Conservation (phyloP, 2,888 invertebrate species). For the Lamellibrachia satsuma region DNA sequence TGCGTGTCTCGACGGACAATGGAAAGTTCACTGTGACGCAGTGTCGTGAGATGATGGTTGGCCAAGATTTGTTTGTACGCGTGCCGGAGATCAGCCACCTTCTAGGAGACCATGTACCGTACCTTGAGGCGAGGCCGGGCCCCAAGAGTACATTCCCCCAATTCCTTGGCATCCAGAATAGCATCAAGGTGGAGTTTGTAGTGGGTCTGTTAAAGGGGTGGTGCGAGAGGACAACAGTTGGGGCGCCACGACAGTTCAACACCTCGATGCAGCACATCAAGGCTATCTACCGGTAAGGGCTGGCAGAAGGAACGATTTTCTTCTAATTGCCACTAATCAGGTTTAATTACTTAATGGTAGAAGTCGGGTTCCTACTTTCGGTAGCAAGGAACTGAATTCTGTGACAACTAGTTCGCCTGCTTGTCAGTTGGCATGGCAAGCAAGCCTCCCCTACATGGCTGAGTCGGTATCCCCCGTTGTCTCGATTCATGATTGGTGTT, state of each 20-base stretch:
- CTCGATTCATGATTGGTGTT: too few relatives aligned
- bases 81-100: slow-evolving; percentile 42
- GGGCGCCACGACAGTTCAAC: slow-evolving; percentile 41
- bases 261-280: slow-evolving; percentile 53
- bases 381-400: too few relatives aligned
- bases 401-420: too few relatives aligned
- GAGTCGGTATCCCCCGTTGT: too few relatives aligned
- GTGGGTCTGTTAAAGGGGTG: slow-evolving; percentile 49
- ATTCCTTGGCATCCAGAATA: slow-evolving; percentile 49
- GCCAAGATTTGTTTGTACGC: slow-evolving; percentile 7
- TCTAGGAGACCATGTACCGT: slow-evolving; percentile 53
- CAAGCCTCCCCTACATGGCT: too few relatives aligned
- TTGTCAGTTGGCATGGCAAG: too few relatives aligned
- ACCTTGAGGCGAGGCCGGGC: slow-evolving; percentile 43
- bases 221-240: slow-evolving; percentile 37
- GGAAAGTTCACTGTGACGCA: slow-evolving; percentile 27
- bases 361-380: too few relatives aligned
- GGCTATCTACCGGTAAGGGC: slow-evolving; percentile 47
- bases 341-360: too few relatives aligned
- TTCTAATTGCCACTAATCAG: too few relatives aligned
- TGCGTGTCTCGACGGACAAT: neutral
- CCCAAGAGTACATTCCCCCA: slow-evolving; percentile 45
- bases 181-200: slow-evolving; percentile 46
- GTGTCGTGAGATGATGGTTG: neutral
- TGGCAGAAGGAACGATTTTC: too few relatives aligned